Percentiles rank a stretch among this genome's conserved stretches.
phyloP scores from a whole-genome alignment of 2,888 invertebrate genomes.

The Habrosyne pyritoides region DNA sequence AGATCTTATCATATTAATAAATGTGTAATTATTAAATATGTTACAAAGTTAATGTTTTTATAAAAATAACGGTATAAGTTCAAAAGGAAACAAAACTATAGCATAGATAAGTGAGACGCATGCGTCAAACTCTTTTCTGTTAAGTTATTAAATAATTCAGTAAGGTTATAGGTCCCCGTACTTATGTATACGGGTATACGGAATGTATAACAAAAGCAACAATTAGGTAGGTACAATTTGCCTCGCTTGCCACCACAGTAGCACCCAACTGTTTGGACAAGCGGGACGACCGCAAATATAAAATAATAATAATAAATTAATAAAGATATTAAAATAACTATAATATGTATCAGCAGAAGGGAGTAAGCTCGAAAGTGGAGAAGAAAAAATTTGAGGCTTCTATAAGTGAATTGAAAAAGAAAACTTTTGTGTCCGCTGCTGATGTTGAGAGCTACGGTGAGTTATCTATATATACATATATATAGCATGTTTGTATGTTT shows the following conservation, averaged over 20 bases:
- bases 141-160: constrained; percentile 62
- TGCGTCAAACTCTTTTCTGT: constrained; percentile 54
- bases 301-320: constrained; percentile 7
- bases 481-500: too few relatives aligned
- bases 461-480: constrained; percentile 15
- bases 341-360: constrained; percentile 66
- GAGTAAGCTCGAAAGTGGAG: constrained; percentile 48
- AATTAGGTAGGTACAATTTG: constrained; percentile 6
- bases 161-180: constrained; percentile 69
- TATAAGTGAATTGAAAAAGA: constrained; percentile 73
- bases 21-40: too few relatives aligned
- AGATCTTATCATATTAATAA: too few relatives aligned
- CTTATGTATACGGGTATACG: constrained; percentile 49
- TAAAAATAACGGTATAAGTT: too few relatives aligned
- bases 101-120: neutral
- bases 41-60: too few relatives aligned
- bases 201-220: constrained; percentile 19
- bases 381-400: constrained; percentile 73
- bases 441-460: constrained; percentile 70
- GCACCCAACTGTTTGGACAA: neutral
- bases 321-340: neutral
- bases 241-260: neutral
- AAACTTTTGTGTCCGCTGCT: constrained; percentile 62
- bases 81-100: too few relatives aligned
- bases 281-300: neutral